These are phyloP conservation scores for Dendrolimus kikuchii DNA, from an alignment of 1,140 invertebrate species.

Conservation along the genomic window DNA sequence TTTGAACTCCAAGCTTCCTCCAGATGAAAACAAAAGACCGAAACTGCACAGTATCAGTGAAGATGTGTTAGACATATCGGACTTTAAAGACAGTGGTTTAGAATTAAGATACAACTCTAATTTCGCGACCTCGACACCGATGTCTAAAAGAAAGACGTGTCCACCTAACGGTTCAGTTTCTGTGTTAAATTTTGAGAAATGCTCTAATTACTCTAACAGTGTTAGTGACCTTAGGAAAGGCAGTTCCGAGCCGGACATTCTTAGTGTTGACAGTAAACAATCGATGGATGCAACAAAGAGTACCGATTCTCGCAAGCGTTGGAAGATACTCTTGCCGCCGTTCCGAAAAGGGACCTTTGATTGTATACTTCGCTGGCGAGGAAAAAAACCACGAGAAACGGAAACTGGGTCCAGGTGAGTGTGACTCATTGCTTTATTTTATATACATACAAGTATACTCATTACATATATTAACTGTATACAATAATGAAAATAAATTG, in stretches of 20 bases:
- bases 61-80: slow-evolving; percentile 30
- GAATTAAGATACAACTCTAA: slow-evolving; percentile 30
- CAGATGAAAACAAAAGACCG: slow-evolving; percentile 17
- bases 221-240: slow-evolving; percentile 50
- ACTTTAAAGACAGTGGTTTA: slow-evolving; percentile 46
- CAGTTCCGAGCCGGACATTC: slow-evolving; percentile 53
- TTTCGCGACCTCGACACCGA: slow-evolving; percentile 55
- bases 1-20: slow-evolving; percentile 38
- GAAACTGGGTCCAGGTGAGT: slow-evolving; percentile 13
- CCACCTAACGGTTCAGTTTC: slow-evolving; percentile 39
- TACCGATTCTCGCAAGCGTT: slow-evolving; percentile 40
- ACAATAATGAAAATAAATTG: too few relatives aligned
- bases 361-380: slow-evolving; percentile 52
- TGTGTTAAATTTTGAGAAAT: slow-evolving; percentile 48
- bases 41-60: slow-evolving; percentile 51
- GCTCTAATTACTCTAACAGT: slow-evolving; percentile 33
- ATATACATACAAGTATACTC: neutral
- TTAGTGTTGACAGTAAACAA: slow-evolving; percentile 26
- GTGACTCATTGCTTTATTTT: neutral
- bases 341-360: slow-evolving; percentile 60
- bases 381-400: slow-evolving; percentile 35
- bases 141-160: slow-evolving; percentile 51
- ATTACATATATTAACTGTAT: too few relatives aligned
- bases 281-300: slow-evolving; percentile 33
- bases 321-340: slow-evolving; percentile 48